A percentile compares a stretch with the other conserved stretches of the same genome.
phyloP scores from a whole-genome alignment of 2,797 vertebrate species.

The Clamator glandarius region DNA sequence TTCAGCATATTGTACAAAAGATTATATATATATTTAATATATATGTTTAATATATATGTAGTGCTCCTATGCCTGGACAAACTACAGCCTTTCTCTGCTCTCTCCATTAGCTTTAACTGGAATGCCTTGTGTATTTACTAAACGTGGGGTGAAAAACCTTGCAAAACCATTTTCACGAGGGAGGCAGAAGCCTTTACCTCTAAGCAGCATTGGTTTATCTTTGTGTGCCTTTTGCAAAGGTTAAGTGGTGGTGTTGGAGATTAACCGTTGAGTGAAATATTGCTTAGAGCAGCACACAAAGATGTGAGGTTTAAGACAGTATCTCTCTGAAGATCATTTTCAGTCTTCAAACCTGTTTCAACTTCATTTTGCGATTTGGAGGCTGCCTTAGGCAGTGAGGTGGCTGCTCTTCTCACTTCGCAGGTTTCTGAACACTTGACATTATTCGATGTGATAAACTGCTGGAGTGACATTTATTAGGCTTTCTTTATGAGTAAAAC shows the following conservation, averaged over 20 bases:
- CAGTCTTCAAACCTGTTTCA: background rate
- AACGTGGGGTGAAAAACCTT: background rate
- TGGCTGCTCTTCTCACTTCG: background rate
- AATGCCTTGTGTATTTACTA: background rate
- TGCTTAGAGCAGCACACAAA: background rate
- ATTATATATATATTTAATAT: background rate
- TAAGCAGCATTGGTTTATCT: background rate
- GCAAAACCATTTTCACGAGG: background rate
- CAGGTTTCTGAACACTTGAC: background rate
- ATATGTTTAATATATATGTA: background rate
- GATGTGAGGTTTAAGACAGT: background rate
- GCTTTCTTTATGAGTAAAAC: background rate
- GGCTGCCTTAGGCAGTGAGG: background rate
- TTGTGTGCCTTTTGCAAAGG: background rate
- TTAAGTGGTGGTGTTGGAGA: background rate
- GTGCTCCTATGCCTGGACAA: background rate
- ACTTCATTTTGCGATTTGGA: background rate
- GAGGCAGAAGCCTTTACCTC: background rate
- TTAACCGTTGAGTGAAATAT: background rate
- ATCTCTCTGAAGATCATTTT: conserved; percentile 10
- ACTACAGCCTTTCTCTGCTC: background rate
- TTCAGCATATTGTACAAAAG: background rate
- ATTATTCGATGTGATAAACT: background rate
- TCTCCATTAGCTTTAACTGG: background rate
- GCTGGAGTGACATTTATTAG: background rate